Conservation (phyloP, 2,888 invertebrate genomes). For the Phalera bucephala region DNA sequence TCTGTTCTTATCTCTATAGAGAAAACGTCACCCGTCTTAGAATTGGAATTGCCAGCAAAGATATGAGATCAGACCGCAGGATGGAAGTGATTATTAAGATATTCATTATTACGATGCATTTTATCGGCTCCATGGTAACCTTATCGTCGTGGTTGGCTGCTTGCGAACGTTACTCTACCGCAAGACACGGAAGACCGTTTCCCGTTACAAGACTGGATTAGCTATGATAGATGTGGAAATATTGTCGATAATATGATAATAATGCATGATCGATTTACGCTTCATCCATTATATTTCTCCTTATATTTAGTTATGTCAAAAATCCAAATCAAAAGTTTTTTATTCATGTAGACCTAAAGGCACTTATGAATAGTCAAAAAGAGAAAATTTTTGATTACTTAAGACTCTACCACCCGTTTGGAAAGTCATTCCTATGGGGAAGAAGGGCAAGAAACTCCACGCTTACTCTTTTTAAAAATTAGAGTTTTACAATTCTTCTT, state of each 20-base stretch:
- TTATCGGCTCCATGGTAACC: conserved; percentile 2
- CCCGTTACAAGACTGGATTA: conserved; percentile 17
- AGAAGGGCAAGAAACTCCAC: no score
- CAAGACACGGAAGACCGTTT: conserved; percentile 27
- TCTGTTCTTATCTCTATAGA: no score
- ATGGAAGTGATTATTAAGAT: neutral
- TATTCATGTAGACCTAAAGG: no score
- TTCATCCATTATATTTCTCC: no score
- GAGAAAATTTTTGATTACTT: no score
- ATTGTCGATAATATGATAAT: neutral
- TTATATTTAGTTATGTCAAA: no score
- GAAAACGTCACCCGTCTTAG: neutral
- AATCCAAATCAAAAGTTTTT: no score
- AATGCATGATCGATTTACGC: neutral
- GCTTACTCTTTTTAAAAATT: no score
- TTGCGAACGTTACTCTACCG: conserved; percentile 19
- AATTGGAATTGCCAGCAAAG: neutral
- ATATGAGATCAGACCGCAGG: neutral
- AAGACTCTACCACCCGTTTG: no score
- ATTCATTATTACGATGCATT: conserved; percentile 4
- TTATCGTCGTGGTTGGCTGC: conserved; percentile 17
- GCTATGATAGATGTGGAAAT: conserved; percentile 13
- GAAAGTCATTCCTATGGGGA: no score
- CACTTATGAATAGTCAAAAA: no score
- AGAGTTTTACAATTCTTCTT: no score